Conservation (phyloP, 37 sponge, comb jelly and placozoan genomes). For the Ianthella basta region DNA sequence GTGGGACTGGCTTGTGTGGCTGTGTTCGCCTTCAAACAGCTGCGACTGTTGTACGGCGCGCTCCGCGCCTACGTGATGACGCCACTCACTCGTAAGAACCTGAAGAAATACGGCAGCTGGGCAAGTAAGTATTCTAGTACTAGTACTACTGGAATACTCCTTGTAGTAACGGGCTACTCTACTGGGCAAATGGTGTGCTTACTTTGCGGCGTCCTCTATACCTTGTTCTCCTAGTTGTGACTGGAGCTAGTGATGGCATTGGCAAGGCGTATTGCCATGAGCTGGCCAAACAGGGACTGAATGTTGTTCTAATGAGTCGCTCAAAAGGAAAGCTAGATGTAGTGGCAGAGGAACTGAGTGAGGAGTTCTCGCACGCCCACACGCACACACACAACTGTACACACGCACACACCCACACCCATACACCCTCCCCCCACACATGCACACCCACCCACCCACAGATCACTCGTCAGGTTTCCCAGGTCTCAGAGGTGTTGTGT, state of each 20-base stretch:
- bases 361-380: too few species aligned
- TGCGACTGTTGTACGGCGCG: slow-evolving; percentile 4
- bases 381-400: too few species aligned
- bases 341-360: slow-evolving; percentile 29
- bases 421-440: too few species aligned
- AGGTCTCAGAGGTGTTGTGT: too few species aligned
- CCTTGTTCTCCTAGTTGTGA: slow-evolving; percentile 32
- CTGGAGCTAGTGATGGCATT: slow-evolving; percentile 55
- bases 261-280: slow-evolving; percentile 44
- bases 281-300: slow-evolving; percentile 45
- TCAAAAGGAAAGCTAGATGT: slow-evolving; percentile 35
- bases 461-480: too few species aligned
- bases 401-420: too few species aligned
- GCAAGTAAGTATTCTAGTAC: slow-evolving; percentile 47
- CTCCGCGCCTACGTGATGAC: slow-evolving; percentile 11
- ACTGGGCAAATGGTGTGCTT: too few species aligned
- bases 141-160: too few species aligned
- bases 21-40: not conserved
- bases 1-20: slow-evolving; percentile 1
- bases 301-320: slow-evolving; percentile 47
- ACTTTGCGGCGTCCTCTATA: too few species aligned
- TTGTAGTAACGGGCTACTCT: too few species aligned
- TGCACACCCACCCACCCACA: too few species aligned
- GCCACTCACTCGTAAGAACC: slow-evolving; percentile 35
- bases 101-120: slow-evolving; percentile 72